Evolutionary conservation across 1,140 invertebrate genomes (phyloP).

Genomic region (Wiebesia pumilae): DNA sequence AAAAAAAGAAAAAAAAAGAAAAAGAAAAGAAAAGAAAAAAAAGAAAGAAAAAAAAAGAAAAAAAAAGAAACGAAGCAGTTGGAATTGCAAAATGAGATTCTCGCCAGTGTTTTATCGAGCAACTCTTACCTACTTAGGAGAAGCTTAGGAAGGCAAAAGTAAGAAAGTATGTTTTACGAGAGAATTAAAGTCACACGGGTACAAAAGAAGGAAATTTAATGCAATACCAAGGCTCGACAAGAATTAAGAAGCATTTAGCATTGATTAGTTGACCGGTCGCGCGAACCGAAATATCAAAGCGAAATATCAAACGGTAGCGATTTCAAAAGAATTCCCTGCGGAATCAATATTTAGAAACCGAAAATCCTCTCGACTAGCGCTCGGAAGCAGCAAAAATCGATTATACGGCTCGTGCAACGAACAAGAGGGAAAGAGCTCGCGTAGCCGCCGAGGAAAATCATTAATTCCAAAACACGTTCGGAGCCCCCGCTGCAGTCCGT

Average conservation of each 20-base stretch:
- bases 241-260: background rate
- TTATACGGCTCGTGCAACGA: background rate
- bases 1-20: too few species aligned
- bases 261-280: background rate
- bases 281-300: too few species aligned
- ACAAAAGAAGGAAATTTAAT: background rate
- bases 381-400: constrained; percentile 36
- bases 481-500: background rate
- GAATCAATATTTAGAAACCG: constrained; percentile 40
- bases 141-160: too few species aligned
- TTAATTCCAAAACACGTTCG: constrained; percentile 48
- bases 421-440: too few species aligned
- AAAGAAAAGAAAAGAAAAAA: too few species aligned
- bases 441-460: constrained; percentile 24
- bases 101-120: too few species aligned
- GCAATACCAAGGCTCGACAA: background rate
- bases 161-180: too few species aligned
- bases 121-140: too few species aligned
- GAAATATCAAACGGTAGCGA: constrained; percentile 31
- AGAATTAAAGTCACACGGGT: too few species aligned
- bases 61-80: too few species aligned
- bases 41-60: too few species aligned
- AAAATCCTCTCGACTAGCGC: background rate
- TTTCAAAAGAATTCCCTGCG: background rate
- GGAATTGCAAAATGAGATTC: too few species aligned